Conservation (phyloP, 2,113 vertebrate genomes). For the Chascanopsetta lugubris region DNA sequence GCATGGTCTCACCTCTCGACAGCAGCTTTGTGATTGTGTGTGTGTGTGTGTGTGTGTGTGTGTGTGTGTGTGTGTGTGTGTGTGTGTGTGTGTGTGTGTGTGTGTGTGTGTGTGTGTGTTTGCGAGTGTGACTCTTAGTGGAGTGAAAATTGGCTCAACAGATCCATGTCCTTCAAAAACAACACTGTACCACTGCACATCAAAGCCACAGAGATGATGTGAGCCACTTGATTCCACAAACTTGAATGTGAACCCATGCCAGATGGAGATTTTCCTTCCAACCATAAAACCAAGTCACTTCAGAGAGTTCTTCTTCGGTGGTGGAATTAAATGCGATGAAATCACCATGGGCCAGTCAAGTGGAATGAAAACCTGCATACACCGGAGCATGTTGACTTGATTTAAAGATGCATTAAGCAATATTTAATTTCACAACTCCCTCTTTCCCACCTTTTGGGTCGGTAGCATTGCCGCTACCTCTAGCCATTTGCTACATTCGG, state of each 20-base stretch:
- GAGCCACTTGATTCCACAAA: conserved; percentile 38
- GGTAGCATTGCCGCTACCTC: conserved; percentile 8
- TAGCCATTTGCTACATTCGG: conserved; percentile 13
- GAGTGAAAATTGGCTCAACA: conserved; percentile 21
- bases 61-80: conserved; percentile 13
- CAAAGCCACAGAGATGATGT: conserved; percentile 62
- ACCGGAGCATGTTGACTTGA: conserved; percentile 44
- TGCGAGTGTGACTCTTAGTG: too few relatives aligned
- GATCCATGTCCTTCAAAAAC: conserved; percentile 16
- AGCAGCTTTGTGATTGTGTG: conserved; percentile 10
- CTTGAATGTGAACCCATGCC: conserved; percentile 16
- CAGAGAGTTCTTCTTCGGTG: conserved; percentile 32
- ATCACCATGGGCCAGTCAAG: conserved; percentile 47
- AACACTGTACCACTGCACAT: conserved; percentile 1
- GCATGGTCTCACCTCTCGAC: conserved; percentile 41
- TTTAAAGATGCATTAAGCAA: conserved; percentile 69
- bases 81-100: conserved; percentile 4
- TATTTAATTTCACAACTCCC: conserved; percentile 32
- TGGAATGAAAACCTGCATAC: conserved; percentile 56
- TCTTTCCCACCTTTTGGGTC: conserved; percentile 14
- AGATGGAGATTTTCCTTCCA: conserved; percentile 54
- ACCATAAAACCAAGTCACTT: conserved; percentile 54
- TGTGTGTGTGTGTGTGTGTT: conserved; percentile 20
- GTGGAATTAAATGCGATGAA: conserved; percentile 35
- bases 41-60: conserved; percentile 16